phyloP scores from a whole-genome alignment of 2,888 invertebrate species.

The Dysmachus trigonus region DNA sequence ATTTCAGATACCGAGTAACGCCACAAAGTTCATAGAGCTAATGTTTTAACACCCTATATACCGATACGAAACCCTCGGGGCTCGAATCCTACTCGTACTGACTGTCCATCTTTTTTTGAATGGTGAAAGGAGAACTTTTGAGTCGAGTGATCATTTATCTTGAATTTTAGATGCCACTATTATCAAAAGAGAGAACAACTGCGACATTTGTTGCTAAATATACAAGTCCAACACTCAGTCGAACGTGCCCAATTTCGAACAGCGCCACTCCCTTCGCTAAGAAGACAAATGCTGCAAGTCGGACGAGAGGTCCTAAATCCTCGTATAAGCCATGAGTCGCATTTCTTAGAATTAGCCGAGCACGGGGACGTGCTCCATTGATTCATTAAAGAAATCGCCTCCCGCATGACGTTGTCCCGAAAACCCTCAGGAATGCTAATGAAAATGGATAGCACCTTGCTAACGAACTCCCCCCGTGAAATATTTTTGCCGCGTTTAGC shows the following conservation, averaged over 20 bases:
- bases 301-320: neutral
- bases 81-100: too few relatives aligned
- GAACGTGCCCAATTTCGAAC: neutral
- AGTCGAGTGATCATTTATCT: too few relatives aligned
- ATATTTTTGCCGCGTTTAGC: neutral
- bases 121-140: too few relatives aligned
- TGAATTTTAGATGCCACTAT: too few relatives aligned
- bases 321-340: neutral
- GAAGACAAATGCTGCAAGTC: neutral
- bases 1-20: too few relatives aligned
- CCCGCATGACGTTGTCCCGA: neutral
- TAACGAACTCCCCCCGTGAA: neutral
- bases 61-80: too few relatives aligned
- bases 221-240: neutral
- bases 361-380: neutral
- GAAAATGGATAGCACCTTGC: neutral
- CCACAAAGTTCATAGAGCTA: too few relatives aligned
- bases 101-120: too few relatives aligned
- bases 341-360: neutral
- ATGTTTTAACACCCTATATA: too few relatives aligned
- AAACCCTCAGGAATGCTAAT: neutral
- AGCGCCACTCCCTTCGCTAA: neutral
- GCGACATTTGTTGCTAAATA: neutral
- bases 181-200: too few relatives aligned
- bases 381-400: neutral